Evolutionary conservation across 2,797 vertebrate species (phyloP).

Genomic region (Chiloscyllium punctatum): DNA sequence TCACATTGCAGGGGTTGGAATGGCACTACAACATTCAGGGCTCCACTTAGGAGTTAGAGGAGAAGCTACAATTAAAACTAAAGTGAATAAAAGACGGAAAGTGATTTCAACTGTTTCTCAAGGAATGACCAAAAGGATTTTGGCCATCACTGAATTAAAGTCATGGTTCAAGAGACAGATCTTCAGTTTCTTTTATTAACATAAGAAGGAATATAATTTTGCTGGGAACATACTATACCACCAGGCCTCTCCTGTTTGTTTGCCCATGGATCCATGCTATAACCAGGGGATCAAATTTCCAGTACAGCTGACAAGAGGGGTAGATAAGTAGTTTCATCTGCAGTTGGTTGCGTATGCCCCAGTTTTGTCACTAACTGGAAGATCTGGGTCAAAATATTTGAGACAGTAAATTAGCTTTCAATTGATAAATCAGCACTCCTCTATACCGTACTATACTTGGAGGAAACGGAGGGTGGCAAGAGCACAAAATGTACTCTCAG

Average conservation of each 20-base stretch:
- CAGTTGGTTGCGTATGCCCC: no score
- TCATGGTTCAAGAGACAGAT: not conserved
- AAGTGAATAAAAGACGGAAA: not conserved
- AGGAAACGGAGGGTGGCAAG: no score
- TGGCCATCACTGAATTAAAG: not conserved
- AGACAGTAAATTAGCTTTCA: not conserved
- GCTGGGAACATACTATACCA: not conserved
- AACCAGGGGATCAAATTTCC: not conserved
- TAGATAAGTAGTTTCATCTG: no score
- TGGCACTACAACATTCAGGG: not conserved
- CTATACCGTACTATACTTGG: no score
- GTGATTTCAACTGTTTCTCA: no score
- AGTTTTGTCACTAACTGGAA: no score
- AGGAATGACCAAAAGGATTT: no score
- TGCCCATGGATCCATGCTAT: no score
- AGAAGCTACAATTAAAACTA: not conserved
- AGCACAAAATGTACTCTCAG: no score
- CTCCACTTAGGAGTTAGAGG: not conserved
- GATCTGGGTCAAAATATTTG: not conserved
- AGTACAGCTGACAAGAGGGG: no score
- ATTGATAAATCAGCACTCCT: no score
- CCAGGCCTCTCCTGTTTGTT: not conserved
- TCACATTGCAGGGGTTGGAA: not conserved
- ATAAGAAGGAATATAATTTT: not conserved
- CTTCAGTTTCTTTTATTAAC: not conserved